Evolutionary conservation across 1,140 invertebrate genomes (phyloP).

Genomic region (Chymomyza costata): DNA sequence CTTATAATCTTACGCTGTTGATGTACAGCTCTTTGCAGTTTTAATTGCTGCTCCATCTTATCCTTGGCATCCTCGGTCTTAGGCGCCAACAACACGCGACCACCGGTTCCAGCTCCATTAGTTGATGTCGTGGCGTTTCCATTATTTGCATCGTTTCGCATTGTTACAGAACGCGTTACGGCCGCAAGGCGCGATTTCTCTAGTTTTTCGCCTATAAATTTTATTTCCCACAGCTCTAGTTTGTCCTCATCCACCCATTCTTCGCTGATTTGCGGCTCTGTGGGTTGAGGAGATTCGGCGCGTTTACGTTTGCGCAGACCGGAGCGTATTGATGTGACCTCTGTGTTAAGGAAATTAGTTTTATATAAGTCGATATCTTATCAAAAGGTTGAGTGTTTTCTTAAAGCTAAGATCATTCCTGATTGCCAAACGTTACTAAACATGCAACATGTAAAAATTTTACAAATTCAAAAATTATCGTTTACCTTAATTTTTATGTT

Average conservation of each 20-base stretch:
- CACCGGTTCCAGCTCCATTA: conserved; percentile 24
- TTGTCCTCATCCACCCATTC: conserved; percentile 98
- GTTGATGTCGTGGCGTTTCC: conserved; percentile 10
- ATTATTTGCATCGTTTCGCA: conserved; percentile 46
- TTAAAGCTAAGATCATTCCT: too few relatives aligned
- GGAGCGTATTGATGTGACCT: conserved; percentile 94
- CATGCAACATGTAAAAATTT: not conserved
- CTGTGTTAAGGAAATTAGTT: conserved; percentile 77
- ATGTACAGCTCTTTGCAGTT: conserved; percentile 89
- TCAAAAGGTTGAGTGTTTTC: too few relatives aligned
- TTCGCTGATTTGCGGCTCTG: conserved; percentile 92
- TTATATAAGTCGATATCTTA: too few relatives aligned
- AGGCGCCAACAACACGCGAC: conserved; percentile 55
- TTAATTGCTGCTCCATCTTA: conserved; percentile 92
- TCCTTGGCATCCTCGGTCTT: conserved; percentile 87
- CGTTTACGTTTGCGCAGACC: conserved; percentile 93
- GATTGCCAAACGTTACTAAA: too few relatives aligned
- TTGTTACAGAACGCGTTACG: conserved; percentile 80
- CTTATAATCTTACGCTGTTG: conserved; percentile 82
- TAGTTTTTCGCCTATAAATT: conserved; percentile 93
- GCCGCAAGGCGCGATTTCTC: conserved; percentile 82
- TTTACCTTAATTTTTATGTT: too few relatives aligned
- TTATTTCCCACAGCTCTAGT: conserved; percentile 97
- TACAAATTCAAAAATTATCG: too few relatives aligned
- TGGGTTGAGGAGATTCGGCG: conserved; percentile 91